Evolutionary conservation across 2,113 vertebrate genomes (phyloP).

Genomic region (Pardalotus punctatus): DNA sequence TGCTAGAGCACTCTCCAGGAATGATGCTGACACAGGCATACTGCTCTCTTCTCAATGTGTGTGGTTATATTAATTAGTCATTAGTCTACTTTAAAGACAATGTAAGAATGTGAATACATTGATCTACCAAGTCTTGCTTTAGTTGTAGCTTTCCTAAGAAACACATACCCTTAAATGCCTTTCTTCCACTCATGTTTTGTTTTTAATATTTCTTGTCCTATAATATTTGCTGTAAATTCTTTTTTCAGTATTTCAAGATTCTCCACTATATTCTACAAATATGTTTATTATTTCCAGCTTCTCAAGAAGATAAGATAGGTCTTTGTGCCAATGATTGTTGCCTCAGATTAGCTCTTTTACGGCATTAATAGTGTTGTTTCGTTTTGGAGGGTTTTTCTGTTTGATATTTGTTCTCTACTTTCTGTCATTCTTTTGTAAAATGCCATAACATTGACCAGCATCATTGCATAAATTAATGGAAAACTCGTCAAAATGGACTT

Average conservation of each 20-base stretch:
- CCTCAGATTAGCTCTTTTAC: not conserved
- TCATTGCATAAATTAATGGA: not conserved
- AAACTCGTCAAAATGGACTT: not conserved
- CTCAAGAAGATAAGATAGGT: not conserved
- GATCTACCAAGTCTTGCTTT: not conserved
- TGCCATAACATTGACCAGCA: not conserved
- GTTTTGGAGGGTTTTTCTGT: not conserved
- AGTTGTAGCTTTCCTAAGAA: not conserved
- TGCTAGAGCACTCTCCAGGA: not conserved
- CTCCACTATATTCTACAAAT: not conserved
- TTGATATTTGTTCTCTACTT: not conserved
- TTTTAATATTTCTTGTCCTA: not conserved
- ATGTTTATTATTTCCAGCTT: not conserved
- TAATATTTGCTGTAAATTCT: not conserved
- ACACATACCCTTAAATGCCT: not conserved
- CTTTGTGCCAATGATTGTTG: not conserved
- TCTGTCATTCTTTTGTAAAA: not conserved
- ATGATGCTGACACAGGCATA: not conserved
- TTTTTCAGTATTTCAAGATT: not conserved
- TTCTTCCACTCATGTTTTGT: not conserved
- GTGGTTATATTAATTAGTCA: not conserved
- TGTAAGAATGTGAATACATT: not conserved
- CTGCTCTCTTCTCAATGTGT: not conserved
- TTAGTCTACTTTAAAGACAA: not conserved
- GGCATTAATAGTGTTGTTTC: not conserved